phyloP scores from a whole-genome alignment of 2,888 invertebrate species.

The Nemotelus nigrinus region DNA sequence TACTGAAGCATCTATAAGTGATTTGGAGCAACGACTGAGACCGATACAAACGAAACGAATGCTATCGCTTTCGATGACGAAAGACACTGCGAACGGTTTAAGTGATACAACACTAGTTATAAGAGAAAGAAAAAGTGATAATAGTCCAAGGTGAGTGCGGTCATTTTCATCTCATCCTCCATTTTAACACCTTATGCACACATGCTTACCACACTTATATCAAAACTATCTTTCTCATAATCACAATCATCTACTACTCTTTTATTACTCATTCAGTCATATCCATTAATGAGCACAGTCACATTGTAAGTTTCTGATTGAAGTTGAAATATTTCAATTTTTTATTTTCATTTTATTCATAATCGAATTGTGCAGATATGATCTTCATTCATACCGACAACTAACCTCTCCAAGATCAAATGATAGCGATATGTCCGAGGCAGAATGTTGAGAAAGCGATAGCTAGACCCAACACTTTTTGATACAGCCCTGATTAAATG shows the following conservation, averaged over 20 bases:
- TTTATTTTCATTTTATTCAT: slow-evolving; percentile 28
- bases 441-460: slow-evolving; percentile 14
- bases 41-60: slow-evolving; percentile 60
- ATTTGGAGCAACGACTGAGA: slow-evolving; percentile 62
- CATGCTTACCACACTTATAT: slow-evolving; percentile 31
- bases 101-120: slow-evolving; percentile 61
- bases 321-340: neutral
- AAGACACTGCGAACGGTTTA: slow-evolving; percentile 52
- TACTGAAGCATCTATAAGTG: slow-evolving; percentile 60
- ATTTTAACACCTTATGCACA: slow-evolving; percentile 19
- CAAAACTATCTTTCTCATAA: slow-evolving; percentile 38
- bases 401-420: slow-evolving; percentile 34
- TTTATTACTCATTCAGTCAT: slow-evolving; percentile 4
- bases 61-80: slow-evolving; percentile 52
- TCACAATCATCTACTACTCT: slow-evolving; percentile 8
- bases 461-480: slow-evolving; percentile 17
- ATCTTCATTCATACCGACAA: slow-evolving; percentile 31
- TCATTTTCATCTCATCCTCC: slow-evolving; percentile 30
- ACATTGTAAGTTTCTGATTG: slow-evolving; percentile 16
- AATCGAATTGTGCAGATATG: slow-evolving; percentile 20
- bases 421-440: slow-evolving; percentile 27
- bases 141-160: slow-evolving; percentile 62
- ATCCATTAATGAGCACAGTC: neutral
- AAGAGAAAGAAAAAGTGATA: slow-evolving; percentile 61
- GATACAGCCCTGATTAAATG: neutral